Percentiles rank a stretch among this genome's conserved stretches.
These are phyloP conservation scores for Drosophila robusta DNA, from an alignment of 2,888 invertebrate genomes.

Conservation along the genomic window DNA sequence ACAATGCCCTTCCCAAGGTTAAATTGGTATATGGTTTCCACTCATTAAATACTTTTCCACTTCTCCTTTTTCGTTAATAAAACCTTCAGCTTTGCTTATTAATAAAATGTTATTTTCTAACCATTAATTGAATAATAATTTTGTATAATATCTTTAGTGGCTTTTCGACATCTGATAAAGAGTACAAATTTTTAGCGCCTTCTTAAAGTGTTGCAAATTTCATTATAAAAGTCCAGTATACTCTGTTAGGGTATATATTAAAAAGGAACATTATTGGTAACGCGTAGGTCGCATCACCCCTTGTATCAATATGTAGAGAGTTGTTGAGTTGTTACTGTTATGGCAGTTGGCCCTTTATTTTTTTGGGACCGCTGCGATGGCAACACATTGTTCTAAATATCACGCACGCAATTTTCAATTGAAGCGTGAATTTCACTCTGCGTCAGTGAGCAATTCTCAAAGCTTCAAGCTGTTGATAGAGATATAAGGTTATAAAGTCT, in stretches of 20 bases:
- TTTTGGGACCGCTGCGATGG: constrained; percentile 51
- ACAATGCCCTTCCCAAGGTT: too few species aligned
- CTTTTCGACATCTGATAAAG: background rate
- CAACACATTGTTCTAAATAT: constrained; percentile 76
- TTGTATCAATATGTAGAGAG: constrained; percentile 21
- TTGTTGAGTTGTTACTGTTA: constrained; percentile 49
- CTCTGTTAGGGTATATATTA: constrained; percentile 5
- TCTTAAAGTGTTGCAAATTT: background rate
- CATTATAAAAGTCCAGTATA: background rate
- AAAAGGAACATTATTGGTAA: constrained; percentile 26
- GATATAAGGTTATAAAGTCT: constrained; percentile 54
- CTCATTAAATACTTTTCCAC: too few species aligned
- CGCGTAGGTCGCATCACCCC: constrained; percentile 32
- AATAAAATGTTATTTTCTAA: too few species aligned
- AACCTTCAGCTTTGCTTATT: too few species aligned
- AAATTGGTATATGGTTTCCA: too few species aligned
- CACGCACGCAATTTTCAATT: constrained; percentile 71
- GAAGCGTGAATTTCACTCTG: constrained; percentile 78
- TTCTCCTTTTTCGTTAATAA: too few species aligned
- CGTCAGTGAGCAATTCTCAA: constrained; percentile 71
- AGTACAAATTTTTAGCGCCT: background rate
- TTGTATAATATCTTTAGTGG: background rate
- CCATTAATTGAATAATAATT: too few species aligned
- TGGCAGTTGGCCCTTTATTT: constrained; percentile 40
- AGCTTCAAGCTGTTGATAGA: constrained; percentile 71